These are phyloP conservation scores for Bombus balteatus DNA, from an alignment of 1,140 invertebrate genomes.

Conservation along the genomic window DNA sequence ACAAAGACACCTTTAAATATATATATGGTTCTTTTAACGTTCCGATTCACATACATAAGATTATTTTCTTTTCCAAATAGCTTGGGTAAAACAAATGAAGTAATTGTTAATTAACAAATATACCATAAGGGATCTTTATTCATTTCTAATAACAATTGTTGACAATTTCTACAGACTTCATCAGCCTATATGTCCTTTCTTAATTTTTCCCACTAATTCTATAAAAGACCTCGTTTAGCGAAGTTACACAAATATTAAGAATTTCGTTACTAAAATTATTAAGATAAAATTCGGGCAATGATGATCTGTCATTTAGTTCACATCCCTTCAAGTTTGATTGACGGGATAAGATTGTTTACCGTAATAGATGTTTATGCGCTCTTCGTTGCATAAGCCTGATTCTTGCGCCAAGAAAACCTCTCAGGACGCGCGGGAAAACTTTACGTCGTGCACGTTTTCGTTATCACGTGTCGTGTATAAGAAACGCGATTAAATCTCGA, in stretches of 20 bases:
- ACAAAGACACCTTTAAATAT: constrained; percentile 31
- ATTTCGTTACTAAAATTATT: constrained; percentile 12
- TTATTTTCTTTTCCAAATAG: neutral
- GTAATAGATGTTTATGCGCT: constrained; percentile 70
- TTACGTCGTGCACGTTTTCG: constrained; percentile 37
- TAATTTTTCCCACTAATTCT: constrained; percentile 10
- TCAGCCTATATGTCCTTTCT: neutral
- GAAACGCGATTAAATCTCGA: neutral
- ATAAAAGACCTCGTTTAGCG: constrained; percentile 11
- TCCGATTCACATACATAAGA: neutral
- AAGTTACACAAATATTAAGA: constrained; percentile 4
- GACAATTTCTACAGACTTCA: neutral
- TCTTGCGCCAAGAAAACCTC: constrained; percentile 48
- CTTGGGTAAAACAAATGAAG: neutral
- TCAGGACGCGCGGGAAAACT: constrained; percentile 71
- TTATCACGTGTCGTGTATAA: constrained; percentile 48
- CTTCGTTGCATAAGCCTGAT: constrained; percentile 73
- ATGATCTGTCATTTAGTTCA: neutral
- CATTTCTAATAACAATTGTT: constrained; percentile 17
- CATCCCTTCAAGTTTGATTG: constrained; percentile 29
- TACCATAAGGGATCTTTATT: constrained; percentile 30
- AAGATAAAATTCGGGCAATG: constrained; percentile 4
- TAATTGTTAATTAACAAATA: constrained; percentile 10
- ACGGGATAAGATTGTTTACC: constrained; percentile 65
- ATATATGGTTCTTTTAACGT: constrained; percentile 4